Evolutionary conservation across 2,888 invertebrate genomes (phyloP).

Genomic region (Mellilla xanthometata): DNA sequence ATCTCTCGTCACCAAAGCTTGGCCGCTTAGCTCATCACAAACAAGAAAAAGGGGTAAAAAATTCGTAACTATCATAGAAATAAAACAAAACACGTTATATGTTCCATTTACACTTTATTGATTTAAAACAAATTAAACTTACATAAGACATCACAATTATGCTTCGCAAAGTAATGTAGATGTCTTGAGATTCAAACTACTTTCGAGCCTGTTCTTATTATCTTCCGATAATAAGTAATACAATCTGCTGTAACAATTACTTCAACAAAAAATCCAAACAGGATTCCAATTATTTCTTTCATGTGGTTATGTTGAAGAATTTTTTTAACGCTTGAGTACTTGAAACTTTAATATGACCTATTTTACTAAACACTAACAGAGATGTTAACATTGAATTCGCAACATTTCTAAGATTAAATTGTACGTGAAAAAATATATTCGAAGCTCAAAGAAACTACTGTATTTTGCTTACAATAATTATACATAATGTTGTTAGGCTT

Average conservation of each 20-base stretch:
- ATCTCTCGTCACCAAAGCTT: too few relatives aligned
- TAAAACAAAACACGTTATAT: conserved; percentile 36
- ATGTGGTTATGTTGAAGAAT: too few relatives aligned
- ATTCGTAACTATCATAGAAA: conserved; percentile 23
- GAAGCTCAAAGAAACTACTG: conserved; percentile 38
- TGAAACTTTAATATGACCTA: too few relatives aligned
- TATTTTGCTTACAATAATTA: conserved; percentile 25
- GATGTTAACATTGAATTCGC: neutral
- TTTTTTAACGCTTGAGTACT: too few relatives aligned
- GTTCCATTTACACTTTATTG: conserved; percentile 74
- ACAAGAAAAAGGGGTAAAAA: too few relatives aligned
- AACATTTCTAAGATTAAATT: conserved; percentile 9
- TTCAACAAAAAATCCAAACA: conserved; percentile 53
- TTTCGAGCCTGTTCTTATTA: conserved; percentile 36
- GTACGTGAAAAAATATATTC: conserved; percentile 33
- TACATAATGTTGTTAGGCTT: conserved; percentile 58
- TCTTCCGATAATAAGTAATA: conserved; percentile 46
- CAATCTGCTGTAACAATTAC: conserved; percentile 51
- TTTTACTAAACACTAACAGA: neutral
- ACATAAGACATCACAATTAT: conserved; percentile 83
- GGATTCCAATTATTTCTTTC: conserved; percentile 12
- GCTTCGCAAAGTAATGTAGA: conserved; percentile 78
- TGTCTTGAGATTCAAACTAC: conserved; percentile 57
- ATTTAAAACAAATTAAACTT: conserved; percentile 76
- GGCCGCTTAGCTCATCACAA: too few relatives aligned